A percentile compares a stretch with the other conserved stretches of the same genome.
Conservation (phyloP, 2,113 vertebrate genomes). For the Scytalopus superciliaris region DNA sequence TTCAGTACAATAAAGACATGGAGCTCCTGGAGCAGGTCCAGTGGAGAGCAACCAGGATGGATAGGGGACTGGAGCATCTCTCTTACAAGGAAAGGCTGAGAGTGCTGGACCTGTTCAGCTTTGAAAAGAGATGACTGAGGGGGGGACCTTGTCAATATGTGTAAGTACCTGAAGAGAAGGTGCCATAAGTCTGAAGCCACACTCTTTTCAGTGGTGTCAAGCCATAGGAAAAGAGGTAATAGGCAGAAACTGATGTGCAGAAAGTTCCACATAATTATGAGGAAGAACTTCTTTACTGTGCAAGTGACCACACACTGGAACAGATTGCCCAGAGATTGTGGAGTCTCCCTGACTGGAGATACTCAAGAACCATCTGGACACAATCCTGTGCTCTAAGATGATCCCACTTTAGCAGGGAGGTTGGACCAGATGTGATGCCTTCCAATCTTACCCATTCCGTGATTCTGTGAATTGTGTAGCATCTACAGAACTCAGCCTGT, state of each 20-base stretch:
- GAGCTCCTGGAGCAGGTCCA: background rate
- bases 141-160: too few relatives aligned
- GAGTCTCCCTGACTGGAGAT: background rate
- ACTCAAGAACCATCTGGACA: background rate
- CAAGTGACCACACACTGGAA: background rate
- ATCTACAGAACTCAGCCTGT: background rate
- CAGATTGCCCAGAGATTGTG: background rate
- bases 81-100: background rate
- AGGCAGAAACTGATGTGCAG: background rate
- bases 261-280: background rate
- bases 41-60: background rate
- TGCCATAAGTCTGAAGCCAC: background rate
- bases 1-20: background rate
- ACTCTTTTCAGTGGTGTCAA: background rate
- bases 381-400: background rate
- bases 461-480: background rate
- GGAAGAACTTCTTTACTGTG: background rate
- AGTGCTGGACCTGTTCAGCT: background rate
- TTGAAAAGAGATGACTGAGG: background rate
- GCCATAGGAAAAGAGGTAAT: background rate
- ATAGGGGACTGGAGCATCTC: background rate
- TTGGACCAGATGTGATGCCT: background rate
- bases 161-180: background rate
- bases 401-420: rapidly evolving
- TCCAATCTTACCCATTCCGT: background rate